These are phyloP conservation scores for Chrysina gloriosa DNA, from an alignment of 2,888 invertebrate species.

Conservation along the genomic window DNA sequence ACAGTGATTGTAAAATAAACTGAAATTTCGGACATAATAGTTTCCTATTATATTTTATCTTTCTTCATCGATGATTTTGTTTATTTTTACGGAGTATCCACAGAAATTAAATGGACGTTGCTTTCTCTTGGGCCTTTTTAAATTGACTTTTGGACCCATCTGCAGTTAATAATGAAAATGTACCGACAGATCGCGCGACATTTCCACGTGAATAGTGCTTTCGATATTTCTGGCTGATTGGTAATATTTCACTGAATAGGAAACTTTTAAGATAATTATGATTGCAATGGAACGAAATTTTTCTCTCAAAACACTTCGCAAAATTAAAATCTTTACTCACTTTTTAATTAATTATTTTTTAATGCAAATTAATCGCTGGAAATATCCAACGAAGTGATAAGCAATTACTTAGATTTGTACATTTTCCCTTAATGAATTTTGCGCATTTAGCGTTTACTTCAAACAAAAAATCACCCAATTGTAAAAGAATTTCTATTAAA, in stretches of 20 bases:
- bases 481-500: slow-evolving; percentile 10
- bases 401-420: slow-evolving; percentile 37
- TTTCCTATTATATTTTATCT: not conserved
- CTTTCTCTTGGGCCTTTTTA: slow-evolving; percentile 17
- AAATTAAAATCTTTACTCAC: slow-evolving; percentile 34
- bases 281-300: slow-evolving; percentile 22
- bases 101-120: slow-evolving; percentile 5
- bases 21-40: too few species aligned
- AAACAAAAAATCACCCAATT: not conserved
- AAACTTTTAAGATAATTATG: slow-evolving; percentile 39
- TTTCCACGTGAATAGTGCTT: slow-evolving; percentile 36
- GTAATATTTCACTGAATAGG: slow-evolving; percentile 35
- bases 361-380: slow-evolving; percentile 37
- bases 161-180: slow-evolving; percentile 34
- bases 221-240: slow-evolving; percentile 39
- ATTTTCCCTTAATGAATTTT: slow-evolving; percentile 16
- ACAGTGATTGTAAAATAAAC: too few species aligned
- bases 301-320: slow-evolving; percentile 21
- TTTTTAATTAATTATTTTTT: slow-evolving; percentile 44
- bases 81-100: not conserved
- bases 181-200: slow-evolving; percentile 36
- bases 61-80: not conserved
- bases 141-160: slow-evolving; percentile 4
- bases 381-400: slow-evolving; percentile 21
- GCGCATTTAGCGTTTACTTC: slow-evolving; percentile 2